A percentile compares a stretch with the other conserved stretches of the same genome.
phyloP scores from a whole-genome alignment of 2,113 vertebrate genomes.

The Hemicordylus capensis region DNA sequence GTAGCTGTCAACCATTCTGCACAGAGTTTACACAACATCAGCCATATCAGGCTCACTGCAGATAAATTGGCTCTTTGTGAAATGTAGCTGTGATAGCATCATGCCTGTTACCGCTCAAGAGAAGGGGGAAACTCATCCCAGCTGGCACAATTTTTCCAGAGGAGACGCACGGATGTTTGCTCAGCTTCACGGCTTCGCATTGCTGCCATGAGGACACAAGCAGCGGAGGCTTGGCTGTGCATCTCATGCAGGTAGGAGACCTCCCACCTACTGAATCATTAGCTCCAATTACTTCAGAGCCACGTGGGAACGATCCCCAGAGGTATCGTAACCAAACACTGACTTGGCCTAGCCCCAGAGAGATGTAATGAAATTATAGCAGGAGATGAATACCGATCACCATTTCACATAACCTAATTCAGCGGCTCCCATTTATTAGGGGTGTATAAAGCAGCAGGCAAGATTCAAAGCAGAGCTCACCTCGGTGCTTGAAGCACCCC shows the following conservation, averaged over 20 bases:
- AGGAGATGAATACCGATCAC: constrained; percentile 33
- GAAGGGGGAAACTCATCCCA: background rate
- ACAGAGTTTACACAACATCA: background rate
- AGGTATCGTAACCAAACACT: constrained; percentile 38
- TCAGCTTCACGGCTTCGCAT: background rate
- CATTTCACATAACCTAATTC: background rate
- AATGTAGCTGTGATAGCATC: background rate
- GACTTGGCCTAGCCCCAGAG: constrained; percentile 37
- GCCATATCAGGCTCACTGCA: background rate
- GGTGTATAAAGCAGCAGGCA: too few species aligned
- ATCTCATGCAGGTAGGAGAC: background rate
- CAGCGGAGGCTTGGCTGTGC: background rate
- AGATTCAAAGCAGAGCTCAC: too few species aligned
- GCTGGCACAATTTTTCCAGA: background rate
- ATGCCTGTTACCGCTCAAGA: background rate
- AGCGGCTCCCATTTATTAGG: background rate
- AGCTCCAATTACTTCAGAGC: constrained; percentile 33
- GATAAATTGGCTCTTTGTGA: background rate
- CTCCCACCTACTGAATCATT: constrained; percentile 40
- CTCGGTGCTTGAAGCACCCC: too few species aligned
- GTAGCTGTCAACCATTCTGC: background rate
- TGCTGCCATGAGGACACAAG: background rate
- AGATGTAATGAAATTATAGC: constrained; percentile 53
- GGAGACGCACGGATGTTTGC: background rate
- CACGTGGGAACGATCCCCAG: constrained; percentile 40